Evolutionary conservation across 1,140 invertebrate species (phyloP), one percentile per base, ranked within the genome.

Genomic region (Zaprionus capensis): DNA sequence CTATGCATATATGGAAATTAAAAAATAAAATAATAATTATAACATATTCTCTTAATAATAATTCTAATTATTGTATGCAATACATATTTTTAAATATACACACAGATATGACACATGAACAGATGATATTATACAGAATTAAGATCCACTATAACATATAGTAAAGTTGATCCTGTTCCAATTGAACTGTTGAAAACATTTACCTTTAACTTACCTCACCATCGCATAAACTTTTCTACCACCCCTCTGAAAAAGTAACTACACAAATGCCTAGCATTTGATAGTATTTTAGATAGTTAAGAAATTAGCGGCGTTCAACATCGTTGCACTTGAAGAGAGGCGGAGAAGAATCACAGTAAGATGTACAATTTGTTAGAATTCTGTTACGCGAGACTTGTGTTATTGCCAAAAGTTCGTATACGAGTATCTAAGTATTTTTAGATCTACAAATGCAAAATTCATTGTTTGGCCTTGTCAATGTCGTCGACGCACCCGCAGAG

Each of bases 271-370:
- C 26, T 1, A 28, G 26, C 26, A 6, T 28, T 28, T 28, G 26
- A 28, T 56, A 44, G 22, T 15, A 31, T 67, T 63, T 44, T 62
- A 70, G 66, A 87, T 77, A 53, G 78, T 81, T 81, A 68, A 41
- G 75, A 90, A 90, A 81, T 90, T 88, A 90, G 51, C 81, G 67
- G 84, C 70, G 69, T 88, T 81, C 49, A 20, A 46, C 71, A 57
- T 78, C 78, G 69, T 12, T 84, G 78, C 81, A 71, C 71, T 46
- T 36, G 22, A 64, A 31, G 28, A 26, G 7, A 20, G 22, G 46
- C 24, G 46, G 31, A 36, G 36, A 20, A 65, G 51, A 6, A 65
- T 26, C 22, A 5, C 38, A 14, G 15, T 56, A 67, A 46, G 31
- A 57, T 71, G 49, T 14, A n/a, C 63, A 72, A 72, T 56, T 76